Conservation (phyloP, 2,888 invertebrate species). For the Loripinus fragilis region DNA sequence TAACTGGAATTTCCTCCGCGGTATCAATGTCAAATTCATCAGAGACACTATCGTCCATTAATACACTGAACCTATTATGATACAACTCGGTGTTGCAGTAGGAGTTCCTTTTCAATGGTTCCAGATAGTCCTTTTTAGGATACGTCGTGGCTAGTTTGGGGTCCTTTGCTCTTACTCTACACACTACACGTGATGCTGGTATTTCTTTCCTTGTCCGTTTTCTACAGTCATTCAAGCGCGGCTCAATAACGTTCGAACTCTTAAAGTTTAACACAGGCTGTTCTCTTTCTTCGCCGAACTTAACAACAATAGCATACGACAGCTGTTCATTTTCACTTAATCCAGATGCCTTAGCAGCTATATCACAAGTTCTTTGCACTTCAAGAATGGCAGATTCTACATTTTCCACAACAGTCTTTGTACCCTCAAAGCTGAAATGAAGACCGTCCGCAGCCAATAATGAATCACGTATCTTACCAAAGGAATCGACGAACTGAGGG, state of each 20-base stretch:
- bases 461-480: not conserved
- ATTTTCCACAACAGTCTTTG: not conserved
- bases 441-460: conserved; percentile 1
- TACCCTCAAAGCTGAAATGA: conserved; percentile 20
- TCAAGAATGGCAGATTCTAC: conserved; percentile 1
- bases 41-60: too few relatives aligned
- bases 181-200: too few relatives aligned
- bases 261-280: not conserved
- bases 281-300: not conserved
- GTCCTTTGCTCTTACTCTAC: too few relatives aligned
- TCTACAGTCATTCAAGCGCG: not conserved
- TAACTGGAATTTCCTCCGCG: too few relatives aligned
- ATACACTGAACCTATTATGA: too few relatives aligned
- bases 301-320: not conserved
- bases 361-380: not conserved
- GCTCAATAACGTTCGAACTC: not conserved
- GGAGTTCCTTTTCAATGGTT: not conserved
- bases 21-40: too few relatives aligned
- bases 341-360: not conserved
- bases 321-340: not conserved
- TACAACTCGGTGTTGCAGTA: too few relatives aligned
- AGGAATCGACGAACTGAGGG: not conserved
- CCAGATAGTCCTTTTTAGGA: not conserved
- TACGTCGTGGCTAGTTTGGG: not conserved
- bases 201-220: too few relatives aligned